Evolutionary conservation across 1,140 invertebrate species (phyloP), one percentile per base, ranked within the genome.

Genomic region (Trichoplusia ni): DNA sequence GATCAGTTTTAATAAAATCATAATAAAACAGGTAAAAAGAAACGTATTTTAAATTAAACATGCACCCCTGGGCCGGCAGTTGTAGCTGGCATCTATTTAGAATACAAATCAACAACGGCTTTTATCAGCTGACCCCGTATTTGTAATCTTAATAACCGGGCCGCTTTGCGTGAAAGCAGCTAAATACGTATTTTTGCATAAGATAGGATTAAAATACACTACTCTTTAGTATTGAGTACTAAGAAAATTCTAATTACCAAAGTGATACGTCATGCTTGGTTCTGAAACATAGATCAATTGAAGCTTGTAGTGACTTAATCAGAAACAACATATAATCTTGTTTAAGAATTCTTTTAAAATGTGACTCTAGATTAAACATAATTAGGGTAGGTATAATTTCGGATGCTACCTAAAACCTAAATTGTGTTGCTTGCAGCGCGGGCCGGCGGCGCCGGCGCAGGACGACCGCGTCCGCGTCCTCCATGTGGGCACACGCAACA

Each of bases 401-500:
- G n/a, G n/a, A n/a, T n/a, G n/a, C n/a, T n/a, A n/a, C n/a, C n/a
- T n/a, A n/a, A n/a, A n/a, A n/a, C n/a, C n/a, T 9, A 4, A 13
- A 58, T 18, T 19, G 4, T 21, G 25, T 37, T 37, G 33, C 35
- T 35, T 18, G 51, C 58, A 23, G 44, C 53, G 29, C 23, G 16
- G 23, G 9, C n/a, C n/a, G n/a, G 23, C 47, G 54, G 46, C 60
- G 64, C 47, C 27, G 31, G 47, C 62, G 63, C 33, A 38, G 53
- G 47, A 61, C 54, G 25, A 18, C 21, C 47, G 58, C 53, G 54
- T 44, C 38, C 64, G 66, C 62, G 71, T 11, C 68, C 51, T 65
- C 80, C 81, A 84, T 82, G 75, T 82, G 84, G 79, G 74, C 84
- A 77, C 67, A 72, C 81, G 81, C 81, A 86, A 90, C 86, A 89